phyloP scores from a whole-genome alignment of 2,888 invertebrate species.

The Brenthis hecate region DNA sequence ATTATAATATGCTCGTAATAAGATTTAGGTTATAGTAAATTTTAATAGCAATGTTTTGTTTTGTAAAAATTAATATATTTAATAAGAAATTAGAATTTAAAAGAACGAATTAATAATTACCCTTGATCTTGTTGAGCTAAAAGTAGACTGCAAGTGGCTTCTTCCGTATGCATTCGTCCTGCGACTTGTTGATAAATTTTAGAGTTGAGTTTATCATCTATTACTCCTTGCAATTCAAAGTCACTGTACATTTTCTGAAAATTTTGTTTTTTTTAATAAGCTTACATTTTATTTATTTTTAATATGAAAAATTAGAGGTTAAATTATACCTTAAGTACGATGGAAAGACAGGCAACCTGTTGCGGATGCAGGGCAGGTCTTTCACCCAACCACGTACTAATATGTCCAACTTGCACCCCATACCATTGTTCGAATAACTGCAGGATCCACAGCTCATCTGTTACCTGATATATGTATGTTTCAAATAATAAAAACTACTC shows the following conservation, averaged over 20 bases:
- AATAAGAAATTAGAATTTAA: background rate
- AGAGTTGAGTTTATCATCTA: conserved; percentile 97
- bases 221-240: conserved; percentile 99
- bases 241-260: conserved; percentile 98
- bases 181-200: conserved; percentile 96
- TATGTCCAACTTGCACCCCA: conserved; percentile 94
- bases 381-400: conserved; percentile 97
- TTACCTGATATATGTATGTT: conserved; percentile 60
- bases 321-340: conserved; percentile 91
- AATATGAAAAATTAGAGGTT: background rate
- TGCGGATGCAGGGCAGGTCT: conserved; percentile 97
- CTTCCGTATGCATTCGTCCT: conserved; percentile 97
- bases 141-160: conserved; percentile 94
- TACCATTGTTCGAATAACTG: conserved; percentile 94
- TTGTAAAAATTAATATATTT: too few relatives aligned
- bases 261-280: too few relatives aligned
- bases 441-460: conserved; percentile 85
- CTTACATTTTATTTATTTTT: too few relatives aligned
- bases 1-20: too few relatives aligned
- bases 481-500: background rate
- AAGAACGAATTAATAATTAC: conserved; percentile 54
- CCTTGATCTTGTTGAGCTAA: conserved; percentile 90
- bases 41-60: too few relatives aligned
- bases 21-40: too few relatives aligned
- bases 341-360: conserved; percentile 98